phyloP scores from a whole-genome alignment of 2,888 invertebrate genomes.

The Iphiclides podalirius region DNA sequence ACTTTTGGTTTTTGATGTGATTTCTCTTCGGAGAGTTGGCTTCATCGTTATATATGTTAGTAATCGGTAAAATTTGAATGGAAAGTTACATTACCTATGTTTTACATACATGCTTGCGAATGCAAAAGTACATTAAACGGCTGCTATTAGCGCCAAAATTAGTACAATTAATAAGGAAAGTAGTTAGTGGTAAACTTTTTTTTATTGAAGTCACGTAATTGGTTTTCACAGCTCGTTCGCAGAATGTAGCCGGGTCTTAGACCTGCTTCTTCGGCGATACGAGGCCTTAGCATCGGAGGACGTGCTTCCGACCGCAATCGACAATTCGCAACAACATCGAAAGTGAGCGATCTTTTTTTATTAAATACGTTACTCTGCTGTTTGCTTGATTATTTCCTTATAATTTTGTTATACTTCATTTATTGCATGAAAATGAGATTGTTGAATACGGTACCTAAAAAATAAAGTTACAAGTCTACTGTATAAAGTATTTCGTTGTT shows the following conservation, averaged over 20 bases:
- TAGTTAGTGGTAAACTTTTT: no score
- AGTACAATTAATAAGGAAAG: no score
- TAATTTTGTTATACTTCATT: neutral
- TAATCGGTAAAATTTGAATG: no score
- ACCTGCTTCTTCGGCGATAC: constrained; percentile 88
- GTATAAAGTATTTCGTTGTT: constrained; percentile 12
- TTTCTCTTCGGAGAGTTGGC: no score
- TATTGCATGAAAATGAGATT: constrained; percentile 2
- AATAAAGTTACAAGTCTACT: neutral
- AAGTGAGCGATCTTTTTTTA: constrained; percentile 68
- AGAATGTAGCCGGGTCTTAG: constrained; percentile 90
- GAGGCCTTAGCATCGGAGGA: constrained; percentile 84
- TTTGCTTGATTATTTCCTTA: constrained; percentile 6
- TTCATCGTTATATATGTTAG: no score
- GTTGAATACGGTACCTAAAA: neutral
- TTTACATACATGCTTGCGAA: no score
- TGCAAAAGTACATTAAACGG: no score
- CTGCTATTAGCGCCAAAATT: no score
- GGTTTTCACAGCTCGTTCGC: constrained; percentile 85
- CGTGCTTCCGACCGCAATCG: constrained; percentile 65
- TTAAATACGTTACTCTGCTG: constrained; percentile 7
- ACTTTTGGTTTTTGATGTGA: no score
- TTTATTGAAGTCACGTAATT: no score
- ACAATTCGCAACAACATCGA: constrained; percentile 85
- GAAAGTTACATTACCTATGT: no score